These are phyloP conservation scores for Leucopsar rothschildi DNA, from an alignment of 2,113 vertebrate genomes.

Conservation along the genomic window DNA sequence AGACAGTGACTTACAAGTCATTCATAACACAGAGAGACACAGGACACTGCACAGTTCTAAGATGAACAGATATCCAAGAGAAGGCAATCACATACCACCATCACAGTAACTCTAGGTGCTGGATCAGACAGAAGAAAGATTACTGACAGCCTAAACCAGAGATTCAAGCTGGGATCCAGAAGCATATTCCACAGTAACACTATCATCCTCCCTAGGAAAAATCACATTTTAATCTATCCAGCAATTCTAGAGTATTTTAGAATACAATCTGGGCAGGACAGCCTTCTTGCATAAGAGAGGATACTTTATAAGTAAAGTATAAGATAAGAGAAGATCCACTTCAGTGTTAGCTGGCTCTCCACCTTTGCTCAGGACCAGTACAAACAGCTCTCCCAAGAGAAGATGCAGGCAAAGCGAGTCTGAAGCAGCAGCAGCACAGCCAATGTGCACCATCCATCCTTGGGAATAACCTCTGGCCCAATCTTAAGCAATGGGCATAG, in stretches of 20 bases:
- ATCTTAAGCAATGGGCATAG: fast-evolving
- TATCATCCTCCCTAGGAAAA: not conserved
- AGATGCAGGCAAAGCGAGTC: fast-evolving
- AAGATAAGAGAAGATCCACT: not conserved
- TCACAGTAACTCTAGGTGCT: not conserved
- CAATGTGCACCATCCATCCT: fast-evolving
- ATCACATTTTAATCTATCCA: not conserved
- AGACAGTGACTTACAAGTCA: not conserved
- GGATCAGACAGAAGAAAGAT: not conserved
- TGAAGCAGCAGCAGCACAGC: not conserved
- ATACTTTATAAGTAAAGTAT: no score
- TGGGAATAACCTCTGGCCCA: fast-evolving
- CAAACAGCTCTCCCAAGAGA: not conserved
- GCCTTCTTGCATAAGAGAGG: not conserved
- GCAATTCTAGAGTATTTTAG: not conserved
- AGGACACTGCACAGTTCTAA: not conserved
- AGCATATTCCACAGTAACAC: not conserved
- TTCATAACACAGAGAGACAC: not conserved
- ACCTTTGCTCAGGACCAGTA: not conserved
- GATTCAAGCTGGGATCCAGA: not conserved
- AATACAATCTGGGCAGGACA: not conserved
- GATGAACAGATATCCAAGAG: not conserved
- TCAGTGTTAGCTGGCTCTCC: not conserved
- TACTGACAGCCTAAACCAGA: not conserved
- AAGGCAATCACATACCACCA: not conserved